A percentile compares a stretch with the other conserved stretches of the same genome.
Evolutionary conservation across 2,113 vertebrate genomes (phyloP).

Genomic region (Alosa alosa): DNA sequence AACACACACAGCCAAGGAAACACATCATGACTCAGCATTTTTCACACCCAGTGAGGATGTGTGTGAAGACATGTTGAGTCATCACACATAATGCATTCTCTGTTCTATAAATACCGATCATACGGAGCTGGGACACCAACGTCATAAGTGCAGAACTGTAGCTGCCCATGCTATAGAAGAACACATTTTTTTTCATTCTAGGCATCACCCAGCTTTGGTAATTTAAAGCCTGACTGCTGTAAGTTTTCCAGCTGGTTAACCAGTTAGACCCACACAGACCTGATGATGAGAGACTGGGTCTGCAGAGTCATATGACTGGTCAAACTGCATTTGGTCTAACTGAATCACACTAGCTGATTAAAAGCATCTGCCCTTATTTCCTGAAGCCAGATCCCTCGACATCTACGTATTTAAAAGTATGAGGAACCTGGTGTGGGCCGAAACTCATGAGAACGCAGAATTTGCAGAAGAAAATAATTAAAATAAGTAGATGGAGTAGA

Average conservation of each 20-base stretch:
- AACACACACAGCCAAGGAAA: not conserved
- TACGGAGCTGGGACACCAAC: not conserved
- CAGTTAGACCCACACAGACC: not conserved
- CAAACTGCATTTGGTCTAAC: slow-evolving; percentile 7
- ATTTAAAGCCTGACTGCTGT: not conserved
- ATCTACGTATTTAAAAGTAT: not conserved
- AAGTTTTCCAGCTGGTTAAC: not conserved
- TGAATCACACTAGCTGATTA: not conserved
- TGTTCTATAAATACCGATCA: not conserved
- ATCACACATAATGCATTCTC: not conserved
- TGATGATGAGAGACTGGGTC: not conserved
- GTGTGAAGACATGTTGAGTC: not conserved
- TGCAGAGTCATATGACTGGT: not conserved
- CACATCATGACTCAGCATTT: slow-evolving; percentile 23
- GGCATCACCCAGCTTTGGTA: not conserved
- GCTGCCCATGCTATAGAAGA: not conserved
- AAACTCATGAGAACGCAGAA: not conserved
- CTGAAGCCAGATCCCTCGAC: not conserved
- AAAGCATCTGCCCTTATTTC: not conserved
- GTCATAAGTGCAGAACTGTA: not conserved
- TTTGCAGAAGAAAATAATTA: not conserved
- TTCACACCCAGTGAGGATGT: not conserved
- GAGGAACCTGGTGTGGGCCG: not conserved
- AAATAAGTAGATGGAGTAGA: not conserved
- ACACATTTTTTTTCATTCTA: not conserved